A percentile compares a stretch with the other conserved stretches of the same genome.
Evolutionary conservation across 2,113 vertebrate genomes (phyloP).

Genomic region (Scopus umbretta): DNA sequence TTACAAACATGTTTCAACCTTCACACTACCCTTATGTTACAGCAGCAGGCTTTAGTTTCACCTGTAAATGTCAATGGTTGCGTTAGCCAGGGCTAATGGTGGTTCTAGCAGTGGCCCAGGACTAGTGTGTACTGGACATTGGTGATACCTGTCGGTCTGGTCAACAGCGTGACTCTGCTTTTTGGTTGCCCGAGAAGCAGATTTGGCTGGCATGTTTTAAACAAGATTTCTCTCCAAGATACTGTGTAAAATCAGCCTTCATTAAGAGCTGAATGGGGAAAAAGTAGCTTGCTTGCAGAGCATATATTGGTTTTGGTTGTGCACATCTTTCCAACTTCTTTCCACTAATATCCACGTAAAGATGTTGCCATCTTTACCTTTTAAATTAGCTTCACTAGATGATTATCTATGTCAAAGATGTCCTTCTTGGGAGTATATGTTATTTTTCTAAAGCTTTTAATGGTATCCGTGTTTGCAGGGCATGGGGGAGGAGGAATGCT

Average conservation of each 20-base stretch:
- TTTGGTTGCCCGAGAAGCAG: not conserved
- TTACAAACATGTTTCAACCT: not conserved
- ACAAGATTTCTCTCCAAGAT: not conserved
- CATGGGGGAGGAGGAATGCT: not conserved
- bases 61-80: not conserved
- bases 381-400: not conserved
- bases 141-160: not conserved
- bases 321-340: not conserved
- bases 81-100: rapidly evolving
- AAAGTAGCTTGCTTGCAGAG: not conserved
- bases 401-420: not conserved
- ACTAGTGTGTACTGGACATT: rapidly evolving
- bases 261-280: not conserved
- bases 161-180: not conserved
- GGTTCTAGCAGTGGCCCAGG: not conserved
- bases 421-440: not conserved
- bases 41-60: not conserved
- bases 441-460: not conserved
- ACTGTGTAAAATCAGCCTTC: not conserved
- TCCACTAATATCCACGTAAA: not conserved
- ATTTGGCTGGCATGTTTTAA: not conserved
- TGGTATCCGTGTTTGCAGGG: not conserved
- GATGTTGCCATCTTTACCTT: not conserved
- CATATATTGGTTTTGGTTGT: not conserved
- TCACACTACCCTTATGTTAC: not conserved